Percentiles rank a stretch among this genome's conserved stretches.
Evolutionary conservation across 2,113 vertebrate genomes (phyloP).

Genomic region (Anoura caudifer): DNA sequence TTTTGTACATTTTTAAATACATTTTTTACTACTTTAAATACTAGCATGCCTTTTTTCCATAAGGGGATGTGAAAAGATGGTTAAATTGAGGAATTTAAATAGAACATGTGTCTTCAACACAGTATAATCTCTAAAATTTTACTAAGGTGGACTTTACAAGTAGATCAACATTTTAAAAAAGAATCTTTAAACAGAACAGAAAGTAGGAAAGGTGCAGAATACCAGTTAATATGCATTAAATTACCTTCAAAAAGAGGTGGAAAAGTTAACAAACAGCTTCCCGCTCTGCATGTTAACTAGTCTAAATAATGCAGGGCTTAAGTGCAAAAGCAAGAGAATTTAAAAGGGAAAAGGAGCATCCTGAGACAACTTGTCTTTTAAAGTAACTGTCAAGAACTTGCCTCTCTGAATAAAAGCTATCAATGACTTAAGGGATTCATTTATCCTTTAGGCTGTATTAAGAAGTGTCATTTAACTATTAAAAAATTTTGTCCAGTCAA

Average conservation of each 20-base stretch:
- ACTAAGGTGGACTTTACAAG: not conserved
- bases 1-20: conserved; percentile 36
- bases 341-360: conserved; percentile 75
- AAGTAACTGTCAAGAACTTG: conserved; percentile 73
- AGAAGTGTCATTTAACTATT: conserved; percentile 81
- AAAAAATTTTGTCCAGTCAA: conserved; percentile 72
- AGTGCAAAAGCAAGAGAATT: conserved; percentile 61
- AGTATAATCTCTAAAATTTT: not conserved
- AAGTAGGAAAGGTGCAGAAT: conserved; percentile 59
- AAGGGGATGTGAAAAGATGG: not conserved
- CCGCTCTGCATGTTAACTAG: conserved; percentile 69
- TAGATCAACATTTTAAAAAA: conserved; percentile 18
- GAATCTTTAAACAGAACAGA: conserved; percentile 42
- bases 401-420: conserved; percentile 62
- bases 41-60: not conserved
- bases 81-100: conserved; percentile 37
- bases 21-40: conserved; percentile 36
- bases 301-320: conserved; percentile 72
- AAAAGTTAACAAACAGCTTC: conserved; percentile 58
- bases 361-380: conserved; percentile 77
- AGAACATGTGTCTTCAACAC: conserved; percentile 32
- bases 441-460: conserved; percentile 71
- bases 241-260: conserved; percentile 53
- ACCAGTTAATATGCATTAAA: conserved; percentile 52
- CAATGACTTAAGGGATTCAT: conserved; percentile 55